Evolutionary conservation across 2,888 invertebrate species (phyloP), one percentile per base, ranked within the genome.

Genomic region (Apamea crenata): DNA sequence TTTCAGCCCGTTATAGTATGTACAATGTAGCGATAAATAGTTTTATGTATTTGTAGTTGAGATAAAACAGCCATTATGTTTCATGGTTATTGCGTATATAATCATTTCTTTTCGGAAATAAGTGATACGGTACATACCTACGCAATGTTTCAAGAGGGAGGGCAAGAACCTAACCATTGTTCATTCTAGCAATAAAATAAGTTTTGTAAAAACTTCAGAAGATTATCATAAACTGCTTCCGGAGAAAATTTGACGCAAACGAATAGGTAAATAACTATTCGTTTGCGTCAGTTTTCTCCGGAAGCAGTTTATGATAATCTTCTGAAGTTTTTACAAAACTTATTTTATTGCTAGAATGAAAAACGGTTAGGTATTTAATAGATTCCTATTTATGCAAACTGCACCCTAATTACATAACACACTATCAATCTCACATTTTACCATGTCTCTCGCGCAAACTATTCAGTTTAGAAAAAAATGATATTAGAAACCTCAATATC

Each of bases 11-110:
- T n/a, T 65, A 65, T 5, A 21, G 36, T 56, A n/a, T n/a, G n/a
- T n/a, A 75, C 72, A 75, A 50, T 75, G 69, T 73, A 25, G 59
- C 59, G 50, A 78, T 85, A 75, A 74, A 69, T 69, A 69, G 36
- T 59, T 77, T 53, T 50, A 68, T 36, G 65, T 70, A 36, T 66
- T 72, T 74, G 68, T 25, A 59, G 36, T 81, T 21, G 8, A 70
- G 29, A 83, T 71, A 68, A 68, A 72, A 61, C 18, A 8, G 29
- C 69, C 25, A 29, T 70, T 70, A 69, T 69, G n/a, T 66, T 74
- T 53, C 53, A 56, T 18, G n/a, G 50, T 70, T 29, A 67, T 63
- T 36, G 12, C 14, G 16, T 61, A 6, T 40, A 16, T 47, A 10
- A 21, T 56, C 32, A 53, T 66, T 77, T 47, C 2, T 40, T 70